These are phyloP conservation scores for Drosophila neotestacea DNA, from an alignment of 2,888 invertebrate genomes.

Conservation along the genomic window DNA sequence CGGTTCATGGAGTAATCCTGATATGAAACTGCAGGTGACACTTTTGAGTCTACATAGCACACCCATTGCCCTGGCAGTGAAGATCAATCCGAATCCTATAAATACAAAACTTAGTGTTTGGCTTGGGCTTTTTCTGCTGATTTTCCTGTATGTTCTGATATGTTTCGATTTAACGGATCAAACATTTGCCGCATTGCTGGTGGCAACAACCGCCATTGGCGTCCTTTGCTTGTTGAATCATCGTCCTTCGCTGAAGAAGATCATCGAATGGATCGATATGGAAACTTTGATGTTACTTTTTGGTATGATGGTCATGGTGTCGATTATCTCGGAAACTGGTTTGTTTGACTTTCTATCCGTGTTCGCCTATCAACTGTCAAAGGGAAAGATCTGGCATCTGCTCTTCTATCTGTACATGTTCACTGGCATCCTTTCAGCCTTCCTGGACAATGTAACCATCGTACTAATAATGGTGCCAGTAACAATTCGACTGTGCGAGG, in stretches of 20 bases:
- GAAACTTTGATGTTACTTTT: slow-evolving; percentile 20
- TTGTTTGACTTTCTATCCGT: slow-evolving; percentile 9
- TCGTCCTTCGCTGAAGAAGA: neutral
- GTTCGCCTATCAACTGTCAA: slow-evolving; percentile 8
- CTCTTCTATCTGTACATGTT: slow-evolving; percentile 19
- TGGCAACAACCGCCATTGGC: slow-evolving; percentile 6
- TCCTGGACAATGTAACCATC: slow-evolving; percentile 11
- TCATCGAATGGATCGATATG: slow-evolving; percentile 17
- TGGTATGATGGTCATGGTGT: slow-evolving; percentile 18
- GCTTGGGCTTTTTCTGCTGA: neutral
- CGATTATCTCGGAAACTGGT: slow-evolving; percentile 10
- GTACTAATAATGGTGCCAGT: slow-evolving; percentile 11
- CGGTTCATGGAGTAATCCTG: neutral
- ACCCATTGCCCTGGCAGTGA: neutral
- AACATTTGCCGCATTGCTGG: slow-evolving; percentile 11
- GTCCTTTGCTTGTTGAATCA: neutral
- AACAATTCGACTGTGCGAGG: slow-evolving; percentile 12
- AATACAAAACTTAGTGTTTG: neutral
- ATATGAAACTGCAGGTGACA: neutral
- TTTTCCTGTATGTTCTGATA: slow-evolving; percentile 13
- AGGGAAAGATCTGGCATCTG: slow-evolving; percentile 13
- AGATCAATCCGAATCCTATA: slow-evolving; percentile 3
- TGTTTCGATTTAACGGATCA: slow-evolving; percentile 8
- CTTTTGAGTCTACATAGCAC: neutral
- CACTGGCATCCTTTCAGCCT: slow-evolving; percentile 7